Evolutionary conservation across 2,113 vertebrate genomes (phyloP), one percentile per base, ranked within the genome.

Genomic region (Hoplias malabaricus): DNA sequence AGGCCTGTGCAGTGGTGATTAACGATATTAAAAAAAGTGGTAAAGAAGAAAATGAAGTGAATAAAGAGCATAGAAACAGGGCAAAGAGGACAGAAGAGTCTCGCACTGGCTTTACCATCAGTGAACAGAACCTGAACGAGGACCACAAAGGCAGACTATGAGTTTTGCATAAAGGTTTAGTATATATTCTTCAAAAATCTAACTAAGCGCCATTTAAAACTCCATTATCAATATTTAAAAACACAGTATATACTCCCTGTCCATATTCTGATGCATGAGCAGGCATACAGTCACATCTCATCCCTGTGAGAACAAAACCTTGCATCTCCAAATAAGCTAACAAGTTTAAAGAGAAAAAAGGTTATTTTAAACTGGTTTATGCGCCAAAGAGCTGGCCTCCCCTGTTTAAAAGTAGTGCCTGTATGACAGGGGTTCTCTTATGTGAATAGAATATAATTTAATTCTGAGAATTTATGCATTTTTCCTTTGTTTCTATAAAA

Each of bases 81-180:
- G 33, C 40, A 53, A 42, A 43, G 31, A 46, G 33, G 19, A 43
- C 5, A 25, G 56, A 33, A 34, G 3, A 54, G 21, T 23, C 57
- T 33, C 10, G 19, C 27, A 57, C 34, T 16, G 25, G 13, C 21
- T 78, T 38, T 38, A 16, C 31, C 19, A 6, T 69, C 34, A 16
- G 33, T 42, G 40, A 69, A 27, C 31, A 71, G n/a, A 54, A 25
- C 36, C 21, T 73, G 65, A 80, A 12, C 9, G 62, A 84, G 83
- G 79, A 76, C 75, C 75, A 86, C 80, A 84, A 83, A 84, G 82
- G 78, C 80, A 86, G 80, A 86, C 69, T 78, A 66, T 75, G n/a
- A 73, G 13, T 80, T 16, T 31, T 74, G 75, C 74, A 84, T 84
- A 72, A 46, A 78, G 57, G n/a, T 19, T 29, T 80, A 61, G 53